Evolutionary conservation across 37 sponge, comb jelly and placozoan species (phyloP), one percentile per base, ranked within the genome.

Genomic region (Hormiphora californensis): DNA sequence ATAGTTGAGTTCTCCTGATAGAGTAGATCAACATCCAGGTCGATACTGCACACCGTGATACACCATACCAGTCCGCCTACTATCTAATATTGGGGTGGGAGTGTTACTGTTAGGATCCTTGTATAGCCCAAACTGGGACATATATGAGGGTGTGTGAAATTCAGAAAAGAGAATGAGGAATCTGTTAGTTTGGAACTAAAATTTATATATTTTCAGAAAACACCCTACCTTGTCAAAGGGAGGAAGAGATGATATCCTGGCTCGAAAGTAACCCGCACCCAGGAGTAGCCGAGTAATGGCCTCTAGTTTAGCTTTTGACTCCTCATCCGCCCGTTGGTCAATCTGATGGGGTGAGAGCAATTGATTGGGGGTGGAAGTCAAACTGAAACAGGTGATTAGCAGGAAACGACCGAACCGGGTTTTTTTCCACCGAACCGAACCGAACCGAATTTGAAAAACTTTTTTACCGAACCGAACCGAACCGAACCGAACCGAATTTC

Each of bases 21-120:
- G 39, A 97, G 92, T 2, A 97, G 88, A 61, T 97, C 95, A 28
- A 94, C 95, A 37, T 97, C 98, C 32, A 97, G 88, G 39, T 97
- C 98, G 88, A 94, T 91, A 89, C 90, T 93, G 65, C 95, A 90
- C 59, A 90, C 78, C 65, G 90, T 91, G 43, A 97, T 92, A 68
- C 98, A 97, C 98, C 98, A 97, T 21, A 93, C 92, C 95, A 97
- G 92, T 0, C 98, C 98, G 85, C 96, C 96, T 1, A 95, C 92
- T 41, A 93, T 90, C 96, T 94, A 54, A 21, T 32, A 5, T 30
- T 0, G 4, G 68, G 53, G 15, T 49, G 53, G 9, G 12, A 17
- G 9, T 17, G 9, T 49, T 49, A 49, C 15, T 49, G 9, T 49
- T 15, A 17, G 15, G 53, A 9, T 9, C 53, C 15, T 49, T 49